Evolutionary conservation across 1,140 invertebrate species (phyloP).

Genomic region (Euura lappo): DNA sequence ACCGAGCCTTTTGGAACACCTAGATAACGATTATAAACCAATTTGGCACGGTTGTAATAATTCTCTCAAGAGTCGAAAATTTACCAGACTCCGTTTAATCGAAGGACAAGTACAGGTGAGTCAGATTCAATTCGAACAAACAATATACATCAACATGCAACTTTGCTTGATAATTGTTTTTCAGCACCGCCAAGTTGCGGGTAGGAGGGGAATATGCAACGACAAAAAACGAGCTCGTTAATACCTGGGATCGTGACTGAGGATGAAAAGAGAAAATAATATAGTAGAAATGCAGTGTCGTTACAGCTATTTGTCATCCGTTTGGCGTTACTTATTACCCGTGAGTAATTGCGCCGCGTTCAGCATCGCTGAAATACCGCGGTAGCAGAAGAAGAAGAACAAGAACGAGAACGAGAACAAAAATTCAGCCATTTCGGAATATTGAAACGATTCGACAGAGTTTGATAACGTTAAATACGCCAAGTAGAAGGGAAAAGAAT

Average conservation of each 20-base stretch:
- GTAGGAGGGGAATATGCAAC: background rate
- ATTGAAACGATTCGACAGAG: no score
- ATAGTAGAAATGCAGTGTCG: background rate
- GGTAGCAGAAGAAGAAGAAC: no score
- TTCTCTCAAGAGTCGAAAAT: no score
- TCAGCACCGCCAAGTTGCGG: background rate
- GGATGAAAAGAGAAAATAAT: background rate
- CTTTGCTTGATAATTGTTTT: slow-evolving; percentile 2
- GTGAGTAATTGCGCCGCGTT: background rate
- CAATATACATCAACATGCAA: background rate
- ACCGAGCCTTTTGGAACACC: no score
- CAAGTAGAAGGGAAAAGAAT: no score
- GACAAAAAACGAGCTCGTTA: slow-evolving; percentile 1
- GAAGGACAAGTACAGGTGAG: background rate
- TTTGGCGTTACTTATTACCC: background rate
- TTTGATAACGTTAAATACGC: no score
- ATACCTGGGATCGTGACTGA: background rate
- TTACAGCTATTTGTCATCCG: slow-evolving; percentile 3
- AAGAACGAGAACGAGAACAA: no score
- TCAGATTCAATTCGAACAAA: background rate
- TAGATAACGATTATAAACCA: no score
- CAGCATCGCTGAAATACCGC: background rate
- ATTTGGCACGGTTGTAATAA: no score
- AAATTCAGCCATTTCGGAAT: no score
- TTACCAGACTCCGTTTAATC: no score